Evolutionary conservation across 1,140 invertebrate species (phyloP).

Genomic region (Cotesia glomerata): DNA sequence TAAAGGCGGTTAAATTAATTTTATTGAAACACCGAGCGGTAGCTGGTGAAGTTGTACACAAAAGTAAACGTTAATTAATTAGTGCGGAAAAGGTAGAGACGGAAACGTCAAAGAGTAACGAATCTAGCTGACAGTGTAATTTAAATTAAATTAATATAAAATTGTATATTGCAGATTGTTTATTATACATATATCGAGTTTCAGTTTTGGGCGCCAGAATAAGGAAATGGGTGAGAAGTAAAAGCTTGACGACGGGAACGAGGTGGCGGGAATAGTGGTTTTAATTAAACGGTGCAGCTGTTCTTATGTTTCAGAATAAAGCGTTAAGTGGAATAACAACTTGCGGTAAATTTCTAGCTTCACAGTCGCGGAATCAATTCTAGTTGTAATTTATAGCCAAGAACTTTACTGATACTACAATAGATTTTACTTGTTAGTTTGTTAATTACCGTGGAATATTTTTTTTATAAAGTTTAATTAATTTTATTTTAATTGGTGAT

Average conservation of each 20-base stretch:
- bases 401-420: background rate
- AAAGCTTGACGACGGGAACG: too few relatives aligned
- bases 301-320: conserved; percentile 14
- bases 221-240: background rate
- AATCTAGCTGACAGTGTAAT: conserved; percentile 37
- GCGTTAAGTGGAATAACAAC: conserved; percentile 13
- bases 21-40: too few relatives aligned
- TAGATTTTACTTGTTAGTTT: background rate
- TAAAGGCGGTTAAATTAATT: too few relatives aligned
- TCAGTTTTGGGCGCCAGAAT: conserved; percentile 31
- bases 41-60: too few relatives aligned
- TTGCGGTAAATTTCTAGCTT: conserved; percentile 18
- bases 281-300: conserved; percentile 51
- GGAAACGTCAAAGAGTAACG: conserved; percentile 34
- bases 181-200: conserved; percentile 28
- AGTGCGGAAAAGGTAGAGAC: conserved; percentile 38
- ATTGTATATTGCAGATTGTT: too few relatives aligned
- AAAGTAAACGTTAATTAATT: conserved; percentile 29
- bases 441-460: too few relatives aligned
- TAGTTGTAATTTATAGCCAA: conserved; percentile 5
- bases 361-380: conserved; percentile 1
- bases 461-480: too few relatives aligned
- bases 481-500: too few relatives aligned
- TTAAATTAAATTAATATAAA: conserved; percentile 26
- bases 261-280: conserved; percentile 31